Evolutionary conservation across 2,888 invertebrate genomes (phyloP).

Genomic region (Phyto melanocephala): DNA sequence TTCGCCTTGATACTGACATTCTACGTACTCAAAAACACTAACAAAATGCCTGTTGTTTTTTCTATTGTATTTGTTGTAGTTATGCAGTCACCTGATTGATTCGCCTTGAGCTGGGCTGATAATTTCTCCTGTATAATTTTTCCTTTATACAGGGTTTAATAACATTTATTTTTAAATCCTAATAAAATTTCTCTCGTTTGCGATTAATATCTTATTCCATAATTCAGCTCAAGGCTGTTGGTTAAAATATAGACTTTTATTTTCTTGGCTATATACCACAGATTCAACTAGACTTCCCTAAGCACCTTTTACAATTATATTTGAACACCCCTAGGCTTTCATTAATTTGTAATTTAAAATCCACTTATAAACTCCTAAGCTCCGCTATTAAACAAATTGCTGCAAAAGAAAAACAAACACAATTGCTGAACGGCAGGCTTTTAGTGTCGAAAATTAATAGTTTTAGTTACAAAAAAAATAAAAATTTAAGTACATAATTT

Average conservation of each 20-base stretch:
- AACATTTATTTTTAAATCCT: too few relatives aligned
- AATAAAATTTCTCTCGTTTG: too few relatives aligned
- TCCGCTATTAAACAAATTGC: not conserved
- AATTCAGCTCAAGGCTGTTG: not conserved
- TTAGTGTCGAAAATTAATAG: slow-evolving; percentile 45
- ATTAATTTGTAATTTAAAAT: not conserved
- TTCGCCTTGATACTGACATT: too few relatives aligned
- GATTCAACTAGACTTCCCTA: not conserved
- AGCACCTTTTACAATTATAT: not conserved
- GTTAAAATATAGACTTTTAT: not conserved
- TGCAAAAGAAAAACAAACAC: not conserved
- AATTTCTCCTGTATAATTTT: too few relatives aligned
- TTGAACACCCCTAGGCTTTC: not conserved
- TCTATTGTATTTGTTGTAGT: too few relatives aligned
- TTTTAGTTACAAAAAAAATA: slow-evolving; percentile 9
- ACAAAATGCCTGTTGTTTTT: too few relatives aligned
- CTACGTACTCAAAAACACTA: too few relatives aligned
- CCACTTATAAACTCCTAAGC: not conserved
- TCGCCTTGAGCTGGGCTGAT: too few relatives aligned
- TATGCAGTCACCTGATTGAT: too few relatives aligned
- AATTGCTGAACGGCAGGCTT: slow-evolving; percentile 48
- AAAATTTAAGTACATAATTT: not conserved
- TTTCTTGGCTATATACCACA: not conserved
- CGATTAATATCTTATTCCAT: too few relatives aligned
- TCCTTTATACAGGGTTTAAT: too few relatives aligned